A percentile compares a stretch with the other conserved stretches of the same genome.
Conservation (phyloP, 2,888 invertebrate species). For the Brenthis daphne region DNA sequence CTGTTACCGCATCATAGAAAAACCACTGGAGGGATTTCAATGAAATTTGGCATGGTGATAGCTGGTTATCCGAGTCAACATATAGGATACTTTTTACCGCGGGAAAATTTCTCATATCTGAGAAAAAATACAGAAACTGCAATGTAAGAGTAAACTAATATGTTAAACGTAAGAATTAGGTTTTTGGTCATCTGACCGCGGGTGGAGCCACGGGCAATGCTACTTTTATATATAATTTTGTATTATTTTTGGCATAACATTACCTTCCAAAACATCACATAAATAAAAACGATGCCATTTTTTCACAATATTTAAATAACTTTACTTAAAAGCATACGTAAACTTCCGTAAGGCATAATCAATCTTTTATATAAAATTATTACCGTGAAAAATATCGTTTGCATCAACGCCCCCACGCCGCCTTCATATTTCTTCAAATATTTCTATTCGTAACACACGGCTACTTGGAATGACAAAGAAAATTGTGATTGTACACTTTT, state of each 20-base stretch:
- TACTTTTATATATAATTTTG: too few species aligned
- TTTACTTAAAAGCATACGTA: slow-evolving; percentile 33
- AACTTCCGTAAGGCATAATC: slow-evolving; percentile 43
- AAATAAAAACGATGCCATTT: neutral
- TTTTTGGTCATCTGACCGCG: too few species aligned
- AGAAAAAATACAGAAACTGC: too few species aligned
- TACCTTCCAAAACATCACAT: neutral
- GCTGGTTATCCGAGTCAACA: too few species aligned
- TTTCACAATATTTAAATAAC: slow-evolving; percentile 9
- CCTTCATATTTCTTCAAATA: slow-evolving; percentile 46
- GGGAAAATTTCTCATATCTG: too few species aligned
- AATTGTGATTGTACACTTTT: neutral
- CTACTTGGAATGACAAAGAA: slow-evolving; percentile 7
- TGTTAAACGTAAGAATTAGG: too few species aligned
- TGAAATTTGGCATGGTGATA: too few species aligned
- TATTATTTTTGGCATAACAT: neutral
- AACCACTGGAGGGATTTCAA: too few species aligned
- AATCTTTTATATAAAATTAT: slow-evolving; percentile 51
- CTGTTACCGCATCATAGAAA: too few species aligned
- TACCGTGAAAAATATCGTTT: slow-evolving; percentile 48
- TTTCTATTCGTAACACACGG: slow-evolving; percentile 39
- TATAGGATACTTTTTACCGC: too few species aligned
- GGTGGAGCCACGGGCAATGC: too few species aligned
- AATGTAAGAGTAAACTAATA: too few species aligned
- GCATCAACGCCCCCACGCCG: slow-evolving; percentile 45